Conservation (phyloP, 2,113 vertebrate genomes). For the Chinchilla lanigera region DNA sequence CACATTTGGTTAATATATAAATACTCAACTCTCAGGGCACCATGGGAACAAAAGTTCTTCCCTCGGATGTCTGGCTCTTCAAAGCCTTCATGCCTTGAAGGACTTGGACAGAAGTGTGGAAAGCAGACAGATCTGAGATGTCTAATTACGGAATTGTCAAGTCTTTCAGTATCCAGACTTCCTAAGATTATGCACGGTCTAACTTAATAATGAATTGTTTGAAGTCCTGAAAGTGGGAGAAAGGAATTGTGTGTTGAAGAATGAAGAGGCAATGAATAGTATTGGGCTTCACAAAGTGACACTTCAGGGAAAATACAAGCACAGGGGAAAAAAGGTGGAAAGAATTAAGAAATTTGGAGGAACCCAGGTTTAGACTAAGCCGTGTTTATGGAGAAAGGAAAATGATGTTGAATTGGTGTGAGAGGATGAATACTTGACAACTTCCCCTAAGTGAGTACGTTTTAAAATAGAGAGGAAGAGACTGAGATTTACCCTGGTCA, state of each 20-base stretch:
- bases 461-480: not conserved
- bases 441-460: not conserved
- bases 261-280: not conserved
- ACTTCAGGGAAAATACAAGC: not conserved
- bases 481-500: not conserved
- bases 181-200: not conserved
- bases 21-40: not conserved
- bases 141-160: not conserved
- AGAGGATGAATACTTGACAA: not conserved
- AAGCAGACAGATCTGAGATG: not conserved
- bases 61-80: not conserved
- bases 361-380: not conserved
- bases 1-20: not conserved
- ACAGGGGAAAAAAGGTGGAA: not conserved
- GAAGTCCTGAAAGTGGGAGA: not conserved
- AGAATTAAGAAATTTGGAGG: not conserved
- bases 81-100: not conserved
- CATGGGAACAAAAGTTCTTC: not conserved
- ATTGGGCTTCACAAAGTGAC: not conserved
- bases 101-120: not conserved
- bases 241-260: not conserved
- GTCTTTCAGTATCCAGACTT: not conserved
- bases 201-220: not conserved
- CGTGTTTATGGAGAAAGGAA: not conserved
- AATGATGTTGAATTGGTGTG: not conserved